These are phyloP conservation scores for Fregetta grallaria DNA, from an alignment of 2,113 vertebrate genomes.

Conservation along the genomic window DNA sequence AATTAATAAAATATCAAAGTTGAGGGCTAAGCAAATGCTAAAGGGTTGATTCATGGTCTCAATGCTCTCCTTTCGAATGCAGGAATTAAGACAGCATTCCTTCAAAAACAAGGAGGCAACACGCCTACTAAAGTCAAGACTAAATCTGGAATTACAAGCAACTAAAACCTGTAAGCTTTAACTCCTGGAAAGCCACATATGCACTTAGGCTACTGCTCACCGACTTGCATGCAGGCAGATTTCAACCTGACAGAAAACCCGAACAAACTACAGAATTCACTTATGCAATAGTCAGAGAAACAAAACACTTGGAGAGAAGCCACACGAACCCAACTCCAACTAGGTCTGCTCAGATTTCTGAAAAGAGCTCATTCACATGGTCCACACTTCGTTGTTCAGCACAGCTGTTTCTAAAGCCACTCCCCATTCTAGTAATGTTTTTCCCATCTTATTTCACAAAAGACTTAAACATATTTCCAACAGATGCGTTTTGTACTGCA, in stretches of 20 bases:
- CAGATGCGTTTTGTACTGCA: constrained; percentile 8
- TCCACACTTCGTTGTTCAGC: background rate
- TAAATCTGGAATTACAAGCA: background rate
- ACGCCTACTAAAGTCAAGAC: accelerated
- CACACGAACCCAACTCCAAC: background rate
- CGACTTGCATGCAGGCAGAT: background rate
- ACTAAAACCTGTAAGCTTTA: background rate
- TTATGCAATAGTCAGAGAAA: background rate
- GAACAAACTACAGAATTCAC: background rate
- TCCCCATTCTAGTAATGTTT: background rate
- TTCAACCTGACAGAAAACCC: background rate
- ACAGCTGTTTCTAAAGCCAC: background rate
- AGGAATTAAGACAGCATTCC: background rate
- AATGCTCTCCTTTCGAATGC: background rate
- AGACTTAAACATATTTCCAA: constrained; percentile 7
- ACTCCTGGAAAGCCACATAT: background rate
- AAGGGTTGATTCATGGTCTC: background rate
- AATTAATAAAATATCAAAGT: constrained; percentile 44
- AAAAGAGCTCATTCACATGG: background rate
- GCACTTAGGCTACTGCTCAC: background rate
- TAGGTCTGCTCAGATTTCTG: background rate
- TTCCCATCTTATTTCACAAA: background rate
- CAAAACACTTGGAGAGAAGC: background rate
- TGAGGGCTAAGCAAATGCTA: background rate
- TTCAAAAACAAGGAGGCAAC: background rate